phyloP scores from a whole-genome alignment of 2,797 vertebrate genomes.

The Sebastes taczanowskii region DNA sequence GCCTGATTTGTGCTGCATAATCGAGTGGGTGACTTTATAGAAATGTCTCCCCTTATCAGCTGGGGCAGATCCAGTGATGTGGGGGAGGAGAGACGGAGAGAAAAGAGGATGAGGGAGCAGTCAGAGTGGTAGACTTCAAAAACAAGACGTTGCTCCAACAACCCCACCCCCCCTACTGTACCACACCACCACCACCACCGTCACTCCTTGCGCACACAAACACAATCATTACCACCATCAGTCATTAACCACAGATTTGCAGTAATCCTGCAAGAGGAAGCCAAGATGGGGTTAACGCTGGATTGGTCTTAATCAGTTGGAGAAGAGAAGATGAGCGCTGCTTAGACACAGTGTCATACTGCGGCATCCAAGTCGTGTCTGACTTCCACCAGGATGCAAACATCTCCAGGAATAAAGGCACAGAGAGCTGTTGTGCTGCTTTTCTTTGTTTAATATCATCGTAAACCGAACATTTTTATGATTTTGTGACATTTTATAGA shows the following conservation, averaged over 20 bases:
- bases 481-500: background rate
- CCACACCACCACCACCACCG: background rate
- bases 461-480: background rate
- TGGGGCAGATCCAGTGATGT: constrained; percentile 2
- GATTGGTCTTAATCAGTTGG: constrained; percentile 70
- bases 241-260: constrained; percentile 66
- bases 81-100: constrained; percentile 8
- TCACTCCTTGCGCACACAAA: background rate
- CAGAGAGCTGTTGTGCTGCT: background rate
- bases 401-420: background rate
- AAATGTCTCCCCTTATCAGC: constrained; percentile 27
- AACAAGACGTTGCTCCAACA: constrained; percentile 42
- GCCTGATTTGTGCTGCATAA: constrained; percentile 42
- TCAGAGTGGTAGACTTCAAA: constrained; percentile 44
- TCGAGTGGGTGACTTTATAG: constrained; percentile 40
- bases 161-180: background rate
- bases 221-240: constrained; percentile 35
- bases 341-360: constrained; percentile 12
- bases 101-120: background rate
- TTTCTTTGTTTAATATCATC: background rate
- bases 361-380: constrained; percentile 10
- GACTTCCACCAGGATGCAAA: constrained; percentile 3
- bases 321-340: constrained; percentile 41
- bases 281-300: constrained; percentile 65
- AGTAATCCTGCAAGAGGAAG: constrained; percentile 64